Evolutionary conservation across 2,113 vertebrate species (phyloP).

Genomic region (Clarias gariepinus): DNA sequence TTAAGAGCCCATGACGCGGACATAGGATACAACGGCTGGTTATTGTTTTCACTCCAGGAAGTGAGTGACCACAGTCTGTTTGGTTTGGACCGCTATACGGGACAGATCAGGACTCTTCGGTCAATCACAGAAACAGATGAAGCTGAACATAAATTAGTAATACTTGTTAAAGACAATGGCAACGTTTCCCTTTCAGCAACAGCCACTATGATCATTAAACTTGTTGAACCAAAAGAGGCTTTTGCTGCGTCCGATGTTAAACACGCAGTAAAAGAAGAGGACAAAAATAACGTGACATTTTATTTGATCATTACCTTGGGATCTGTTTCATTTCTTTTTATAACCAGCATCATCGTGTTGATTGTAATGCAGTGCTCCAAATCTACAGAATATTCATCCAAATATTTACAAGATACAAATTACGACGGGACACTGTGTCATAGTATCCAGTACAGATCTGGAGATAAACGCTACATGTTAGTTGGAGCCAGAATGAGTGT

Average conservation of each 20-base stretch:
- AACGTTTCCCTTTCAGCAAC: conserved; percentile 26
- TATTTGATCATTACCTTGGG: not conserved
- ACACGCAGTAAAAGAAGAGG: not conserved
- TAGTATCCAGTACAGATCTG: conserved; percentile 21
- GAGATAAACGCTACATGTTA: conserved; percentile 29
- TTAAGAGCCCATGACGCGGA: no score
- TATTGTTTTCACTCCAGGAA: conserved; percentile 19
- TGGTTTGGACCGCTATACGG: no score
- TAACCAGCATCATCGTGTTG: not conserved
- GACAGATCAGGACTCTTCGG: no score
- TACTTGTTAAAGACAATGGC: conserved; percentile 9
- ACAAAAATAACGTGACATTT: conserved; percentile 19
- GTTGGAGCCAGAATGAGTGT: conserved; percentile 69
- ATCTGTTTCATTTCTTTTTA: not conserved
- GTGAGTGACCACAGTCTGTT: not conserved
- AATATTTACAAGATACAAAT: conserved; percentile 4
- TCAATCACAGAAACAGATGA: conserved; percentile 13
- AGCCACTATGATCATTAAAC: not conserved
- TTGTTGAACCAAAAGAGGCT: not conserved
- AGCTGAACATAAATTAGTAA: conserved; percentile 1
- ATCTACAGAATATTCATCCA: not conserved
- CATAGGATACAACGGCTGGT: no score
- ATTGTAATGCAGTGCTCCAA: conserved; percentile 25
- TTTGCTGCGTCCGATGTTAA: not conserved
- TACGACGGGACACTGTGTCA: conserved; percentile 14